These are phyloP conservation scores for Aphyosemion australe DNA, from an alignment of 2,113 vertebrate genomes.

Conservation along the genomic window DNA sequence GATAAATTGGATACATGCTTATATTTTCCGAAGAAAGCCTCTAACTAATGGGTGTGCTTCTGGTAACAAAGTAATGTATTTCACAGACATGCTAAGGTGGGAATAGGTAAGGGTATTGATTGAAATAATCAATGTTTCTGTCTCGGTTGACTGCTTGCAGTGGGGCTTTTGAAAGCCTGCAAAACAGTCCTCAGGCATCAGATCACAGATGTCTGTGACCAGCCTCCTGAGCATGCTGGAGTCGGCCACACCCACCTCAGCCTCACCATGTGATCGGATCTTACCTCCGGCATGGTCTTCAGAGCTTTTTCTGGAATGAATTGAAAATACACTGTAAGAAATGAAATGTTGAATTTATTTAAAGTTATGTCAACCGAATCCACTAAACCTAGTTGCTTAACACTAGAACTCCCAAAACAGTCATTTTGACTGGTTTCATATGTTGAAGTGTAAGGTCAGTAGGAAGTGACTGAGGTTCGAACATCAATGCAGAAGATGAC, in stretches of 20 bases:
- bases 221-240: conserved; percentile 41
- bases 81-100: conserved; percentile 42
- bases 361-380: too few relatives aligned
- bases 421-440: too few relatives aligned
- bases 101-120: conserved; percentile 59
- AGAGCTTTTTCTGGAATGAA: too few relatives aligned
- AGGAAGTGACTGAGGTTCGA: too few relatives aligned
- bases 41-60: conserved; percentile 37
- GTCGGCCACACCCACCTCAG: conserved; percentile 40
- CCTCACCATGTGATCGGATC: conserved; percentile 6
- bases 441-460: too few relatives aligned
- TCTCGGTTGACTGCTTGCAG: conserved; percentile 50
- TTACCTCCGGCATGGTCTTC: not conserved
- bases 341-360: too few relatives aligned
- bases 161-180: conserved; percentile 46
- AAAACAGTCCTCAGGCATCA: conserved; percentile 55
- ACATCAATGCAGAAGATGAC: too few relatives aligned
- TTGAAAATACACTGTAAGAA: too few relatives aligned
- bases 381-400: too few relatives aligned
- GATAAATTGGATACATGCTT: conserved; percentile 30
- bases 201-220: conserved; percentile 56
- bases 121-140: conserved; percentile 60
- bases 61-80: conserved; percentile 28
- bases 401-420: too few relatives aligned
- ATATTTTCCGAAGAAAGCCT: conserved; percentile 13